Conservation (phyloP, 2,797 vertebrate species). For the Squalus acanthias region DNA sequence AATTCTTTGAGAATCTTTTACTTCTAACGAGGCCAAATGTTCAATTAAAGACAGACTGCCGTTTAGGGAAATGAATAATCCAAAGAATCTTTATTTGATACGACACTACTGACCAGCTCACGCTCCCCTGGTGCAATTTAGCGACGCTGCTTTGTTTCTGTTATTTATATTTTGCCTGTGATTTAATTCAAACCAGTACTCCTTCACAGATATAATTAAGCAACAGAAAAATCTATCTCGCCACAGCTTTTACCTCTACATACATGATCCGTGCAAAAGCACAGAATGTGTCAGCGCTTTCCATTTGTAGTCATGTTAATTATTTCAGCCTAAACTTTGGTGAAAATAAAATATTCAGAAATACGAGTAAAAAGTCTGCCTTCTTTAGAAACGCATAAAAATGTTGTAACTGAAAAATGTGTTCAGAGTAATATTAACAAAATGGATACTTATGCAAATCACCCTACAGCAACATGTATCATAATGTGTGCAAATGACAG, state of each 20-base stretch:
- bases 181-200: neutral
- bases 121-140: neutral
- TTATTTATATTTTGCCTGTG: neutral
- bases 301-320: neutral
- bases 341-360: slow-evolving; percentile 17
- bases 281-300: neutral
- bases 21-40: neutral
- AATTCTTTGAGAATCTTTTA: neutral
- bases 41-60: neutral
- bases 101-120: neutral
- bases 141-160: neutral
- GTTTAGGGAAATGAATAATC: neutral
- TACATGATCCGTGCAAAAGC: neutral
- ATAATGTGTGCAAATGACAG: slow-evolving; percentile 9
- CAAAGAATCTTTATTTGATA: neutral
- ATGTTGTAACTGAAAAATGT: neutral
- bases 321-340: neutral
- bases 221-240: neutral
- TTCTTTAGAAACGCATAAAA: neutral
- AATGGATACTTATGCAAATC: slow-evolving; percentile 16
- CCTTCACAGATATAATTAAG: neutral
- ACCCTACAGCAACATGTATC: neutral
- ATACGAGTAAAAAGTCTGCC: no score
- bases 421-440: neutral
- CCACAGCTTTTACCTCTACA: neutral